Conservation (phyloP, 2,797 vertebrate species). For the Paguma larvata region DNA sequence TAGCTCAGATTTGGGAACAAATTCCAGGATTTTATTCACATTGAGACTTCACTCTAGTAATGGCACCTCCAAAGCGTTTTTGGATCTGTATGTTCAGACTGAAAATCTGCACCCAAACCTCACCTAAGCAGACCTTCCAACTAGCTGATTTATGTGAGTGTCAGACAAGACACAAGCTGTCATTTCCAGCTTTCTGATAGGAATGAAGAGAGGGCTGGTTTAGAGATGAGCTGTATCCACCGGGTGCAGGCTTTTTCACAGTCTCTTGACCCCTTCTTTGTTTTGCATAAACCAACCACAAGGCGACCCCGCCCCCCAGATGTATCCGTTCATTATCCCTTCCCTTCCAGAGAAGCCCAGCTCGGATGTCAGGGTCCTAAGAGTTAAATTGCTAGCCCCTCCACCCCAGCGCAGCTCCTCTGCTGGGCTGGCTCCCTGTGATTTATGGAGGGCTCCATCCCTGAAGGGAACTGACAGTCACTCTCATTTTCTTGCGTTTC, state of each 20-base stretch:
- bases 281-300: conserved; percentile 73
- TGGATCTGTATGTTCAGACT: conserved; percentile 71
- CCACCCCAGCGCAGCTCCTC: conserved; percentile 64
- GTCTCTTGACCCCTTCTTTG: conserved; percentile 50
- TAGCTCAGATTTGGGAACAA: conserved; percentile 77
- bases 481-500: conserved; percentile 94
- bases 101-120: conserved; percentile 68
- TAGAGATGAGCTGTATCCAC: conserved; percentile 71
- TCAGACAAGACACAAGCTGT: conserved; percentile 79
- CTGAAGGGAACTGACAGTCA: conserved; percentile 94
- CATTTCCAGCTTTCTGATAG: conserved; percentile 79
- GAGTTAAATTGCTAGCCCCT: conserved; percentile 82
- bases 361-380: conserved; percentile 80
- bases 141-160: conserved; percentile 82
- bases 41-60: conserved; percentile 81
- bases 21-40: conserved; percentile 71
- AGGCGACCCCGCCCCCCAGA: neutral
- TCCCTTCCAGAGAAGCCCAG: neutral
- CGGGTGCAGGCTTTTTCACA: conserved; percentile 71
- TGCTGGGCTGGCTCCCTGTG: conserved; percentile 88
- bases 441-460: conserved; percentile 94
- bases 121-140: conserved; percentile 80
- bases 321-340: neutral
- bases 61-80: conserved; percentile 78
- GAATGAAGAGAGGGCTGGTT: conserved; percentile 73